These are phyloP conservation scores for Drosophila peninsularis DNA, from an alignment of 2,888 invertebrate genomes.

Conservation along the genomic window DNA sequence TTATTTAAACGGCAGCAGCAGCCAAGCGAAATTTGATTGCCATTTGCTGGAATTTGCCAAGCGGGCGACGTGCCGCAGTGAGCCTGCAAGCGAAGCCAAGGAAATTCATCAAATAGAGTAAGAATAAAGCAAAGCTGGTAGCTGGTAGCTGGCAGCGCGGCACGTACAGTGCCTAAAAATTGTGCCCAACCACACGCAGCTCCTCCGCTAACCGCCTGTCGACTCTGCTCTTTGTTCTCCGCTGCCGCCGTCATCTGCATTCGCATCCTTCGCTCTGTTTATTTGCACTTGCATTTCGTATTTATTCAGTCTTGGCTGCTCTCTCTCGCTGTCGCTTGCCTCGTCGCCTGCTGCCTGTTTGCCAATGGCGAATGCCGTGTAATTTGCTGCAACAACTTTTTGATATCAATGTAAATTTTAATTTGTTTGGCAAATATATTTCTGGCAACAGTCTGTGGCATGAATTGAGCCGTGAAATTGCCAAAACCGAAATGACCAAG, in stretches of 20 bases:
- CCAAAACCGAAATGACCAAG: constrained; percentile 25
- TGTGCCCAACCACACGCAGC: constrained; percentile 3
- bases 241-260: constrained; percentile 41
- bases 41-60: constrained; percentile 54
- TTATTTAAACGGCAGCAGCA: constrained; percentile 31
- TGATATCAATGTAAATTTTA: constrained; percentile 78
- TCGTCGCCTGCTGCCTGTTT: constrained; percentile 23
- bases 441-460: constrained; percentile 55
- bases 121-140: constrained; percentile 25
- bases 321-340: not conserved
- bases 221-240: constrained; percentile 8
- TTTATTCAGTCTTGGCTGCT: constrained; percentile 64
- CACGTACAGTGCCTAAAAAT: constrained; percentile 54
- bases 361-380: constrained; percentile 63
- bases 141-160: constrained; percentile 31
- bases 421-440: constrained; percentile 77
- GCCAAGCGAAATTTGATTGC: constrained; percentile 59
- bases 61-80: constrained; percentile 49
- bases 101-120: constrained; percentile 19
- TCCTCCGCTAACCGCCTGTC: not conserved
- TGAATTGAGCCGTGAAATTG: constrained; percentile 65
- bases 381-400: constrained; percentile 66
- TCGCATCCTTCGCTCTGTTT: constrained; percentile 59
- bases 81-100: constrained; percentile 8
- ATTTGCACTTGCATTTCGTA: constrained; percentile 68